These are phyloP conservation scores for Egretta garzetta DNA, from an alignment of 2,113 vertebrate genomes.

Conservation along the genomic window DNA sequence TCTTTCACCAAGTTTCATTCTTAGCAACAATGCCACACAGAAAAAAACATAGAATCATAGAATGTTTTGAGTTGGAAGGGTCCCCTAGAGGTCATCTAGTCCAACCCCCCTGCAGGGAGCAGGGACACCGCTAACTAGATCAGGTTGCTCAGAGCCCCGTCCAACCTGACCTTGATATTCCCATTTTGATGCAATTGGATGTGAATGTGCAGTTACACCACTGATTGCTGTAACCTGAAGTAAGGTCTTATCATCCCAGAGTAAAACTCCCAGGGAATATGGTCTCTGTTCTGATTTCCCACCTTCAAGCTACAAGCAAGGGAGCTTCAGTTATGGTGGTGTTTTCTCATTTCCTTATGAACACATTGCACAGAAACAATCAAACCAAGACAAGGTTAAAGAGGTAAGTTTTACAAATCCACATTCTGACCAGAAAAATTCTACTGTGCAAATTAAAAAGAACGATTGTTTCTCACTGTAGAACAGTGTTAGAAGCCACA, in stretches of 20 bases:
- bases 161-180: too few species aligned
- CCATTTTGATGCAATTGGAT: fast-evolving
- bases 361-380: neutral
- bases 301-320: neutral
- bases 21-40: neutral
- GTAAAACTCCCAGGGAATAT: neutral
- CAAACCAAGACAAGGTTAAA: neutral
- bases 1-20: neutral
- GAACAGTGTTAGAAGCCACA: neutral
- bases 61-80: too few species aligned
- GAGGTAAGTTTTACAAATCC: neutral
- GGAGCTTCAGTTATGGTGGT: fast-evolving
- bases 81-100: too few species aligned
- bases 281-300: neutral
- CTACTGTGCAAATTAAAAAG: neutral
- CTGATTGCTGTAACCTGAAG: neutral
- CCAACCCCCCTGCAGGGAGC: too few species aligned
- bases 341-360: neutral
- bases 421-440: neutral
- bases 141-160: too few species aligned
- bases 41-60: neutral
- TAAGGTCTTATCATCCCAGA: neutral
- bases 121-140: too few species aligned
- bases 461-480: neutral
- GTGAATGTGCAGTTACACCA: neutral